Conservation (phyloP, 2,888 invertebrate species). For the Andrena minutula region DNA sequence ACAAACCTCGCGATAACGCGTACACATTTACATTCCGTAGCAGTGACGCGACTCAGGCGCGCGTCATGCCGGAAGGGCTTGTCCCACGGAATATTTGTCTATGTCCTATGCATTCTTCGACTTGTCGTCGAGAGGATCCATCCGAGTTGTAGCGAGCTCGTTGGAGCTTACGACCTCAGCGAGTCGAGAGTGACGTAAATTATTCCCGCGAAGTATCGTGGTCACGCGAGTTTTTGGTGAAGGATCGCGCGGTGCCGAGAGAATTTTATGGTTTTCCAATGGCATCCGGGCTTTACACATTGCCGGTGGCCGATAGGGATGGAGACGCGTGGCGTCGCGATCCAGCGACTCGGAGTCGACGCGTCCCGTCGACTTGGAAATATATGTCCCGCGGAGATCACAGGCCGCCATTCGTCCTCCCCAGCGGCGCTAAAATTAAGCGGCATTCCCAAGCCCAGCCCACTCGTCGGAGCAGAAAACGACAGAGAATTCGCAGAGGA, state of each 20-base stretch:
- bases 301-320: conserved; percentile 65
- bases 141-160: neutral
- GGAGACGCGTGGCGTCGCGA: conserved; percentile 73
- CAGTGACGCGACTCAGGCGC: conserved; percentile 32
- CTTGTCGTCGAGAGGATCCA: neutral
- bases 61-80: conserved; percentile 31
- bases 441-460: conserved; percentile 65
- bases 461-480: conserved; percentile 61
- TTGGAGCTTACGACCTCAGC: neutral
- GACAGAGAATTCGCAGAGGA: conserved; percentile 54
- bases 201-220: neutral
- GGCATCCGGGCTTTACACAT: conserved; percentile 60
- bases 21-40: conserved; percentile 58
- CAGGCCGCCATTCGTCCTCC: conserved; percentile 79
- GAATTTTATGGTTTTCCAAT: conserved; percentile 59
- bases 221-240: neutral
- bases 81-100: conserved; percentile 24
- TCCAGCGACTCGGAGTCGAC: conserved; percentile 74
- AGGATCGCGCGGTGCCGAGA: neutral
- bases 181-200: neutral
- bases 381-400: conserved; percentile 80
- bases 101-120: conserved; percentile 18
- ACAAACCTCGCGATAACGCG: conserved; percentile 43
- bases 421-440: conserved; percentile 79
- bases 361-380: conserved; percentile 76